Conservation (phyloP, 2,113 vertebrate genomes). For the Strigops habroptila region DNA sequence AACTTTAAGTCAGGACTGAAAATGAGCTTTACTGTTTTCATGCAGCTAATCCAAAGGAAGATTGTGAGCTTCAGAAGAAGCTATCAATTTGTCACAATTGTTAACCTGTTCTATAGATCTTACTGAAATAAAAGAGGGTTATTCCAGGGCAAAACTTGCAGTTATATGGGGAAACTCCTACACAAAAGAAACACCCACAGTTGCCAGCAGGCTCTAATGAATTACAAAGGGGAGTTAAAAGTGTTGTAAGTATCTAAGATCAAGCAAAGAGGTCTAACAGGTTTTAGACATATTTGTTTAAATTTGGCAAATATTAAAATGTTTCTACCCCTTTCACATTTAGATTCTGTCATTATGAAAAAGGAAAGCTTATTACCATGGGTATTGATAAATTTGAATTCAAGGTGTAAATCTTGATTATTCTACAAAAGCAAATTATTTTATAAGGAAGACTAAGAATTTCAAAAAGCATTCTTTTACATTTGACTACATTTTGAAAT, state of each 20-base stretch:
- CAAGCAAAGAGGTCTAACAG: neutral
- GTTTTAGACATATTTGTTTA: neutral
- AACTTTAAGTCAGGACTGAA: conserved; percentile 18
- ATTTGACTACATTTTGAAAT: neutral
- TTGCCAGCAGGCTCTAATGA: neutral
- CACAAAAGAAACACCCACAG: neutral
- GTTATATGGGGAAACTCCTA: neutral
- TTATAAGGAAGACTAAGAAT: neutral
- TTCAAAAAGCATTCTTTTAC: neutral
- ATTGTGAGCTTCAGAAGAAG: neutral
- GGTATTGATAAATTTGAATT: neutral
- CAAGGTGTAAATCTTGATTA: neutral
- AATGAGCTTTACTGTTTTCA: conserved; percentile 37
- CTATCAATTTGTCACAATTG: neutral
- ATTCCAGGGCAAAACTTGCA: neutral
- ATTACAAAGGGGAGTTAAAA: neutral
- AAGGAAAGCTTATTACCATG: neutral
- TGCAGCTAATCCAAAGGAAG: conserved; percentile 27
- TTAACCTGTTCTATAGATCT: neutral
- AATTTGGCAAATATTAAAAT: neutral
- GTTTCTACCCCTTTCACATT: neutral
- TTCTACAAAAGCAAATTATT: neutral
- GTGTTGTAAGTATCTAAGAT: neutral
- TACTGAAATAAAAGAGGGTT: neutral
- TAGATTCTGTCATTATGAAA: neutral